Base-by-base conservation (phyloP, 2,113 vertebrate species). In the Speoplatyrhinus poulsoni region DNA sequence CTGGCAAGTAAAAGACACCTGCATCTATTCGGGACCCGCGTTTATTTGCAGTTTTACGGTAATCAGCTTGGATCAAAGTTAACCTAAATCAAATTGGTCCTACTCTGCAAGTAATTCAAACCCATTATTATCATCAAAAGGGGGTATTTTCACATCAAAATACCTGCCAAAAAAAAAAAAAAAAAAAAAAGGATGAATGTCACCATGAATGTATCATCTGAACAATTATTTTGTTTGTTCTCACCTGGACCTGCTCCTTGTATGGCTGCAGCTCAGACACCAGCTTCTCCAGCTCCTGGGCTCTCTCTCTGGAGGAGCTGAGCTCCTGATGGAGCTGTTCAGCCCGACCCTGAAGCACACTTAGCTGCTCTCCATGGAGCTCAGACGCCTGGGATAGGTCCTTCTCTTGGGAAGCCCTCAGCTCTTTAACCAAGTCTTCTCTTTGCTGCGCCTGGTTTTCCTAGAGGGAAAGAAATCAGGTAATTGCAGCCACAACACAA, bases 221-320 rank as follows among this genome's bases (percentile, higher is more conserved):
- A 50, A 59, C 4, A 26, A 26, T 26, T 26, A 26, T 26, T 26
- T 26, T 26, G 26, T 26, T 26, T 2, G 26, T 26, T 26, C 67
- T 85, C 91, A 98, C 98, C 89, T 90, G 89, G 77, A 90, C 93
- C 69, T 93, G 90, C 60, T 97, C 94, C 0, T 94, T 95, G 69
- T 94, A 92, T 4, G 83, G 82, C 68, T 87, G 91, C 83, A 97
- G 87, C 67, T 95, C 94, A 52, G 92, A 91, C 33, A 93, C 75
- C 76, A 89, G 82, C 70, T 90, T 91, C 80, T 94, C 81, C 65
- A 96, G 78, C 65, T 92, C 82, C 0, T 61, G 70, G 19, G 86
- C 91, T 64, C 88, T 90, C 65, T 90, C 85, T 3, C 84, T 90
- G 2, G 93, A 89, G 0, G 60, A 76, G 15, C 84, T 73, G 65